Evolutionary conservation across 2,888 invertebrate genomes (phyloP).

Genomic region (Phortica magna): DNA sequence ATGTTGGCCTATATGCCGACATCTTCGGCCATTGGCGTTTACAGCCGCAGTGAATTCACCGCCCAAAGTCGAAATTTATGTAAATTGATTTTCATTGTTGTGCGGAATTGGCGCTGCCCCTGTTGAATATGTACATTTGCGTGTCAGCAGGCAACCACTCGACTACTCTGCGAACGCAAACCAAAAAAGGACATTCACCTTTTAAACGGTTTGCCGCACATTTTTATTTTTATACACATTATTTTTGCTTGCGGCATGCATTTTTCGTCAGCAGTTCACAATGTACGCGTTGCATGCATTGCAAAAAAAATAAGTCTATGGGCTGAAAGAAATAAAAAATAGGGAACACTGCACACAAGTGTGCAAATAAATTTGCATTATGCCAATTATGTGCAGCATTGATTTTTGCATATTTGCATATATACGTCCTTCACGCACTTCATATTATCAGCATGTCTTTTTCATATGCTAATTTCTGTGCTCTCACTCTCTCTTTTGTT

Average conservation of each 20-base stretch:
- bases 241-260: neutral
- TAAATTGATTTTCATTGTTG: constrained; percentile 31
- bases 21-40: neutral
- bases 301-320: neutral
- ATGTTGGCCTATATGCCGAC: neutral
- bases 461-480: constrained; percentile 28
- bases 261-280: constrained; percentile 12
- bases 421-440: neutral
- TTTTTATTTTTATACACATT: neutral
- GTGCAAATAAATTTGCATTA: constrained; percentile 23
- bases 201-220: neutral
- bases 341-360: neutral
- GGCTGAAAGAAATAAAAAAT: neutral
- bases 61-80: constrained; percentile 24
- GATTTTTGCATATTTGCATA: neutral
- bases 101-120: neutral
- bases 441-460: neutral
- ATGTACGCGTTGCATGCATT: neutral
- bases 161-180: neutral
- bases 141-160: constrained; percentile 23
- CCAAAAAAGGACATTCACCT: constrained; percentile 30
- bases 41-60: neutral
- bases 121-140: constrained; percentile 7
- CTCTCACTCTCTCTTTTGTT: no score
- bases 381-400: constrained; percentile 22